Percentiles rank a stretch among this genome's conserved stretches.
phyloP scores from a whole-genome alignment of 1,140 invertebrate genomes.

The Pseudomyrmex concolor region DNA sequence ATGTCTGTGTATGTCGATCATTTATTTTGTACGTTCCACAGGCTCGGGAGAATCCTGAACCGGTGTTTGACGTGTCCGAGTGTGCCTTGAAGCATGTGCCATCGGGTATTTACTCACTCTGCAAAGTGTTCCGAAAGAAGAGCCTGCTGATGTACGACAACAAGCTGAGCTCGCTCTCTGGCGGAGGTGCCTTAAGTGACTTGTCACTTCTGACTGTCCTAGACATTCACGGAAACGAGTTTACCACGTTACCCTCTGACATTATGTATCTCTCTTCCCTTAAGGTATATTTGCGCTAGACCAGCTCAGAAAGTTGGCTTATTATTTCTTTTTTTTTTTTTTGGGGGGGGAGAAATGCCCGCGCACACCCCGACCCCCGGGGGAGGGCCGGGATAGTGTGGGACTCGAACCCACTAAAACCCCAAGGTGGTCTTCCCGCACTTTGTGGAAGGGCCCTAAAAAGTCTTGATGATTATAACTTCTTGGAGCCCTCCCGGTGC shows the following conservation, averaged over 20 bases:
- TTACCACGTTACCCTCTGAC: slow-evolving; percentile 87
- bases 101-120: slow-evolving; percentile 90
- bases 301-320: not conserved
- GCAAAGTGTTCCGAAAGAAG: slow-evolving; percentile 92
- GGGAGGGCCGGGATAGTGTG: no score
- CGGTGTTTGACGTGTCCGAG: slow-evolving; percentile 90
- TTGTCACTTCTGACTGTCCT: slow-evolving; percentile 89
- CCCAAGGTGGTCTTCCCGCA: no score
- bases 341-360: no score
- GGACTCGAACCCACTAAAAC: no score
- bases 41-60: slow-evolving; percentile 91
- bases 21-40: slow-evolving; percentile 75
- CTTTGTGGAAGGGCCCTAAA: no score
- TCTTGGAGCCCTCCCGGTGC: no score
- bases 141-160: slow-evolving; percentile 89
- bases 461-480: no score
- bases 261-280: slow-evolving; percentile 88
- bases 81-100: slow-evolving; percentile 90
- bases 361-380: no score
- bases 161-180: slow-evolving; percentile 88
- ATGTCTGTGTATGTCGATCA: not conserved
- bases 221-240: slow-evolving; percentile 90
- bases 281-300: slow-evolving; percentile 81
- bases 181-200: slow-evolving; percentile 89
- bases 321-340: no score